Evolutionary conservation across 2,113 vertebrate species (phyloP).

Genomic region (Psammodynastes pulverulentus): DNA sequence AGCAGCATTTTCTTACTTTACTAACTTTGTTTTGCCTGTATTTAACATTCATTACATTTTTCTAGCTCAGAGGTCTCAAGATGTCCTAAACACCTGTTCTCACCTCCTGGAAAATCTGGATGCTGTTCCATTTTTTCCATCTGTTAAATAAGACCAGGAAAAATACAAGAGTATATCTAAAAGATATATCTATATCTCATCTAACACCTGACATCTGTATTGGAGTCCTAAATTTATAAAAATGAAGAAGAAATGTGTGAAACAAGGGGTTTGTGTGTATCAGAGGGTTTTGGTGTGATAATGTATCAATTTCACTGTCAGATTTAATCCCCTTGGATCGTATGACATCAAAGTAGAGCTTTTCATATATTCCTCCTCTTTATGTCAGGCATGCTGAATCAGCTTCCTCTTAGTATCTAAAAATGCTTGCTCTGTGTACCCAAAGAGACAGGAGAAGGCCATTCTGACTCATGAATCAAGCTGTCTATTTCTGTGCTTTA

Average conservation of each 20-base stretch:
- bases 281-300: background rate
- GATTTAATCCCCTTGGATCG: background rate
- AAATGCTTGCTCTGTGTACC: background rate
- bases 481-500: background rate
- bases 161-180: background rate
- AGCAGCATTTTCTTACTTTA: background rate
- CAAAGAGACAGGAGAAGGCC: background rate
- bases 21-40: background rate
- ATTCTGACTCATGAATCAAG: background rate
- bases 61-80: fast-evolving
- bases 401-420: background rate
- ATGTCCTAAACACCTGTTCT: background rate
- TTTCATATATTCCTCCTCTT: background rate
- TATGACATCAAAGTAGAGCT: background rate
- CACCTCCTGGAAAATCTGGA: fast-evolving
- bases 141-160: background rate
- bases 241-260: background rate
- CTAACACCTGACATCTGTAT: background rate
- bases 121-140: background rate
- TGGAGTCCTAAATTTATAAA: background rate
- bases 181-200: background rate
- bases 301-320: background rate
- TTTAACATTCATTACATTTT: background rate
- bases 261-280: background rate
- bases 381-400: background rate